Conservation (phyloP, 2,888 invertebrate genomes). For the Amiota communis region DNA sequence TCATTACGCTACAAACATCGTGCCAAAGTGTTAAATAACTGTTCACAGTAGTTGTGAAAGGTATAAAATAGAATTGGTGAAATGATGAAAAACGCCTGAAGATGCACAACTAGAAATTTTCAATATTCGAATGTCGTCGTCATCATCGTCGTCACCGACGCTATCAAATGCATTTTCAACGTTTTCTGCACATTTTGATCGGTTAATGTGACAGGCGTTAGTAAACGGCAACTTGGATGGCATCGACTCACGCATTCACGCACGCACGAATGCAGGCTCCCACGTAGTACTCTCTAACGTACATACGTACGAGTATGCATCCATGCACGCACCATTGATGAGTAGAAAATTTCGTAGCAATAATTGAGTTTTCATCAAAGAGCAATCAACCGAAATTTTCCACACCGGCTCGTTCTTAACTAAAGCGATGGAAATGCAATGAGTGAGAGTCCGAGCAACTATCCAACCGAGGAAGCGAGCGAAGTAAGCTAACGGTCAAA, state of each 20-base stretch:
- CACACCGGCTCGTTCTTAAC: conserved; percentile 66
- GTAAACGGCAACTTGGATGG: conserved; percentile 13
- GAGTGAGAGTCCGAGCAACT: background rate
- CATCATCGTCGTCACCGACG: background rate
- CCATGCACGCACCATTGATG: background rate
- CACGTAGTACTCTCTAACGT: background rate
- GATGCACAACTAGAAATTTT: conserved; percentile 12
- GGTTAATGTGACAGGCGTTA: conserved; percentile 16
- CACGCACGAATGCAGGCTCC: no score
- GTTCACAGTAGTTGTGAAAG: background rate
- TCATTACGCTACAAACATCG: no score
- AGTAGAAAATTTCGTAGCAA: conserved; percentile 33
- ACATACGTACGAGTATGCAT: background rate
- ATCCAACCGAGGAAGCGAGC: conserved; percentile 16
- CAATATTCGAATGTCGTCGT: background rate
- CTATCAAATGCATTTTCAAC: conserved; percentile 15
- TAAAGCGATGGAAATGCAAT: conserved; percentile 42
- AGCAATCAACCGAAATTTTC: conserved; percentile 65
- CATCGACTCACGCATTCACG: no score
- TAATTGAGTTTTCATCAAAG: conserved; percentile 68
- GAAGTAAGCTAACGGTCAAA: background rate
- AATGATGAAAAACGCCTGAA: conserved; percentile 22
- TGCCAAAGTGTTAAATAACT: no score
- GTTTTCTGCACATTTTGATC: conserved; percentile 20
- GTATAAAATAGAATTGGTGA: background rate